Conservation (phyloP, 1,140 invertebrate genomes). For the Ceratitis capitata region DNA sequence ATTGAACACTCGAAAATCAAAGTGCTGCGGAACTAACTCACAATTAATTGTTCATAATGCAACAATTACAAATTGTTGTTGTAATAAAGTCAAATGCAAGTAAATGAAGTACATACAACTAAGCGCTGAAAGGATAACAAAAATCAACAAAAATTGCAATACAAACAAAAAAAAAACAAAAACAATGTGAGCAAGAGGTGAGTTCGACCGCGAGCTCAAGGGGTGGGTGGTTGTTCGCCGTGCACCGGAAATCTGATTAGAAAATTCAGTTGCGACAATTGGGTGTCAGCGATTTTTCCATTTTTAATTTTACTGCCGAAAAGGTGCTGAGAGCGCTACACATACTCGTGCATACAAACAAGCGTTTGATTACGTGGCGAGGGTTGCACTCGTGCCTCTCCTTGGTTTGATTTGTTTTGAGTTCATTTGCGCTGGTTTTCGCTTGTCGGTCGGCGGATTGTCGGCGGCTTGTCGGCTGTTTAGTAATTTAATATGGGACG, state of each 20-base stretch:
- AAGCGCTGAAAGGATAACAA: no score
- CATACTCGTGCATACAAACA: background rate
- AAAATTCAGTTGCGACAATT: background rate
- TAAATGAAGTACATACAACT: background rate
- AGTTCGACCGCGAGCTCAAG: background rate
- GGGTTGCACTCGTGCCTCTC: background rate
- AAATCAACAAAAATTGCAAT: background rate
- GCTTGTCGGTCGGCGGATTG: background rate
- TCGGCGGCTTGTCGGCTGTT: background rate
- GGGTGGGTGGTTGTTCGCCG: background rate
- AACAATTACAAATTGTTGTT: slow-evolving; percentile 26
- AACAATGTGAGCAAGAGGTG: background rate
- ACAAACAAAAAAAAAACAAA: no score
- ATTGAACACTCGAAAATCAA: background rate
- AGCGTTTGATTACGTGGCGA: background rate
- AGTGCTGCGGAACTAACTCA: background rate
- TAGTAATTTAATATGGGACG: slow-evolving; percentile 41
- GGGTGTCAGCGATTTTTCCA: slow-evolving; percentile 6
- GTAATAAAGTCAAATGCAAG: background rate
- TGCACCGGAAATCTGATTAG: slow-evolving; percentile 34
- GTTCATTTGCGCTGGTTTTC: background rate
- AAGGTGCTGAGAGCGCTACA: background rate
- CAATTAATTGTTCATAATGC: slow-evolving; percentile 25
- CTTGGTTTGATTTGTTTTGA: background rate
- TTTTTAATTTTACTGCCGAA: slow-evolving; percentile 16